Base-by-base conservation (phyloP, 2,888 invertebrate genomes). In the Caenorhabditis angaria region DNA sequence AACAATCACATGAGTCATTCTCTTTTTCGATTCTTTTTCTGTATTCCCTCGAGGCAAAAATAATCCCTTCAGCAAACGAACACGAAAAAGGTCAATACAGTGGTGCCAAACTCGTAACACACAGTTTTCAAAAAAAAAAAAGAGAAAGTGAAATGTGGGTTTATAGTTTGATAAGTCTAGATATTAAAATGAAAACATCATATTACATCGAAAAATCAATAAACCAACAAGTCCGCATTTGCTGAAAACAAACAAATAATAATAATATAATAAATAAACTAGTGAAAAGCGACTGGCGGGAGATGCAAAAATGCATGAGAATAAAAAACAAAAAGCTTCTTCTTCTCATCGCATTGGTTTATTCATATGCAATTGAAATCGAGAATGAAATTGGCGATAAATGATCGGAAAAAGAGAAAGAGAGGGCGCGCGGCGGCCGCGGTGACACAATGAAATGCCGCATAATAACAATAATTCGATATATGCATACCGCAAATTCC, bases 341-440 rank as follows among this genome's bases (percentile, higher is more conserved):
- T n/a, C n/a, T n/a, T n/a, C 14, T 12, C 41, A 14, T 41, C 14
- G 41, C 41, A 41, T 41, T 18, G n/a, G n/a, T n/a, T n/a, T n/a
- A n/a, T n/a, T n/a, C n/a, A n/a, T n/a, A n/a, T n/a, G n/a, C n/a
- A 41, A 41, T 12, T 41, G 10, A 18, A 41, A 41, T 41, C 41
- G 41, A 41, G 41, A 41, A 41, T 41, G 10, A 41, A 41, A 41
- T 41, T 41, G n/a, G 41, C 41, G 41, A 41, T 41, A 41, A 41
- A 41, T 18, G 41, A 41, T 41, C 41, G 41, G 18, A n/a, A n/a
- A n/a, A n/a, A n/a, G n/a, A n/a, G n/a, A n/a, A n/a, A n/a, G n/a
- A n/a, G n/a, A 41, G 41, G 41, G 41, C 41, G 41, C 41, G 41
- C 41, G 41, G 41, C 41, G 41, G 41, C 41, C 41, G 41, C 41